Conservation (phyloP, 2,888 invertebrate genomes). For the Meta bourneti region DNA sequence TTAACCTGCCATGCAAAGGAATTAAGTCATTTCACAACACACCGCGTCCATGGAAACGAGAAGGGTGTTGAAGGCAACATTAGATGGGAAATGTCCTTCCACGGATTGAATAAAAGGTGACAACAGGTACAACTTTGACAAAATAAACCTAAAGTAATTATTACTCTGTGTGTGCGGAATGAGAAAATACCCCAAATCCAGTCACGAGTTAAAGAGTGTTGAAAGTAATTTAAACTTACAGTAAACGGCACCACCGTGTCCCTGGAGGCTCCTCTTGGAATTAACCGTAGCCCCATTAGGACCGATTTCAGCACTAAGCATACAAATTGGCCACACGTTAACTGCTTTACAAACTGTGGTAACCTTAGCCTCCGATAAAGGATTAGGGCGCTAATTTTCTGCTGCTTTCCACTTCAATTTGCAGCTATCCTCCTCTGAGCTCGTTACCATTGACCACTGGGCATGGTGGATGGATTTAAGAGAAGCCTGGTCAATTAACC, state of each 20-base stretch:
- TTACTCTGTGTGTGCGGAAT: neutral
- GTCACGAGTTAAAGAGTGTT: constrained; percentile 29
- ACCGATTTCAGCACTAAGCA: constrained; percentile 22
- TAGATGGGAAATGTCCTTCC: too few species aligned
- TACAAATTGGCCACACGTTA: constrained; percentile 28
- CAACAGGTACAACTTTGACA: neutral
- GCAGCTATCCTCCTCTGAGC: constrained; percentile 19
- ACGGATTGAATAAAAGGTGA: neutral
- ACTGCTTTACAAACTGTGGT: constrained; percentile 36
- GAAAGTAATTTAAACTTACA: constrained; percentile 55
- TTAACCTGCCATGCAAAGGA: too few species aligned
- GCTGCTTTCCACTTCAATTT: constrained; percentile 59
- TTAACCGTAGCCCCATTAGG: constrained; percentile 27
- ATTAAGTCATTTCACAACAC: too few species aligned
- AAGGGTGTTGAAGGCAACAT: too few species aligned
- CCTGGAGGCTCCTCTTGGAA: neutral
- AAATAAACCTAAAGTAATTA: constrained; percentile 23
- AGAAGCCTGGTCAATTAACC: constrained; percentile 55
- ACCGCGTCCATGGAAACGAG: too few species aligned
- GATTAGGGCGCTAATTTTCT: constrained; percentile 57
- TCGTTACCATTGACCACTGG: constrained; percentile 56
- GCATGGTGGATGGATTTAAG: constrained; percentile 40
- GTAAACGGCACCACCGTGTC: neutral
- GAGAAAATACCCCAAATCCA: constrained; percentile 49
- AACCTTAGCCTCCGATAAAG: constrained; percentile 29